Evolutionary conservation across 2,113 vertebrate species (phyloP), one percentile per base, ranked within the genome.

Genomic region (Rhinichthys klamathensis): DNA sequence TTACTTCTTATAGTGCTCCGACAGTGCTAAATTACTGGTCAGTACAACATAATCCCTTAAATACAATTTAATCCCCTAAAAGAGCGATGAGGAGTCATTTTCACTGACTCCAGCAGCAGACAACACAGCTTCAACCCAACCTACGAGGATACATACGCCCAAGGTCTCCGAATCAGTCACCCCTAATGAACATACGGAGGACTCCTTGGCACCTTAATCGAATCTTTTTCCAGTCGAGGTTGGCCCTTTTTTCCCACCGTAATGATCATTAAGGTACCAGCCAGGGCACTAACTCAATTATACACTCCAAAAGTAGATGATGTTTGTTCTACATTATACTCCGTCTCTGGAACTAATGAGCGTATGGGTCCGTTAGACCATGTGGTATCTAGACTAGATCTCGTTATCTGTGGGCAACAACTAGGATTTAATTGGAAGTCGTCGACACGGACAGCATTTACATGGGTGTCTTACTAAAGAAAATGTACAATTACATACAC

Each of bases 241-340:
- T 81, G 67, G 65, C 84, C 87, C 82, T 89, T 92, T 91, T n/a
- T 90, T 89, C 85, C 90, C 84, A 16, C 49, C 63, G 86, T 91
- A 91, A 92, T 89, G 86, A 91, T 91, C 91, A 92, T 94, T 95
- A 94, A 92, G 92, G 89, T 90, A 91, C 90, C 91, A 91, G 89
- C 86, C 80, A 91, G 80, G 85, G 88, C 85, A 83, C 73, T 90
- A 94, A 94, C 91, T 87, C 84, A 76, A 83, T 94, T 93, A 91
- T n/a, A 46, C 61, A 49, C 74, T 92, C 88, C 88, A 90, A 91
- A 94, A 90, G 91, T 89, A 93, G 93, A 92, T 89, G 89, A 86
- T 85, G 88, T 88, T 90, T 87, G 88, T 91, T 94, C 93, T 92
- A 88, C 88, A 90, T 91, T 93, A 93, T 91, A 88, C 73, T 88